Base-by-base conservation (phyloP, 2,797 vertebrate species). In the Furcifer pardalis region DNA sequence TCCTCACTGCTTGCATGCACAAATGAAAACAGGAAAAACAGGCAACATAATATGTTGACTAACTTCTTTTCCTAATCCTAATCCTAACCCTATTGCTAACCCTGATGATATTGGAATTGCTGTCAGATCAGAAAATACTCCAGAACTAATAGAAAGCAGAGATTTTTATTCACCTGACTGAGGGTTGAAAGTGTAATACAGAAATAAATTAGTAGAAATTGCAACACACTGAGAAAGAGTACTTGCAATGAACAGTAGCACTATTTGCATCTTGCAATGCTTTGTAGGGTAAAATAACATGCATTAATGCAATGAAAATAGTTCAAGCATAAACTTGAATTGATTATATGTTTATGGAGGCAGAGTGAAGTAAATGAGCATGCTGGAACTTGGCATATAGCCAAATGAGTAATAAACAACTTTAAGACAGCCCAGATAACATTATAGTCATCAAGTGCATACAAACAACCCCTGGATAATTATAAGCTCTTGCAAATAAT, bases 401-500 rank as follows among this genome's bases (percentile, higher is more conserved):
- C 93, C 96, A 95, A 90, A 93, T 92, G 92, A 93, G 84, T 92
- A 93, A 93, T 94, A 95, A 96, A 94, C 79, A 89, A 79, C 81
- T 93, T 95, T 93, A 94, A 93, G 91, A 94, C 86, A 92, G 76
- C 79, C 81, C 92, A 91, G 88, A 88, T 89, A 93, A 93, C 93
- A 94, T 93, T 95, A 93, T 46, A 94, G 90, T 93, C 90, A 94
- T 94, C 90, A 96, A 84, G 88, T 90, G 94, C 89, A 89, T 93
- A 89, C 92, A 94, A 95, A 93, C 76, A 91, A 83, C 87, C 90
- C 90, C 88, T 52, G 84, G 90, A 88, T 93, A 94, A 94, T 95
- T 95, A 95, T 92, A 92, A 95, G 90, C 90, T 92, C 92, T 94
- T 95, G 89, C 91, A 94, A 91, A 93, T 63, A 40, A 94, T 96